Conservation (phyloP, 1,140 invertebrate species). For the Laupala kohalensis region DNA sequence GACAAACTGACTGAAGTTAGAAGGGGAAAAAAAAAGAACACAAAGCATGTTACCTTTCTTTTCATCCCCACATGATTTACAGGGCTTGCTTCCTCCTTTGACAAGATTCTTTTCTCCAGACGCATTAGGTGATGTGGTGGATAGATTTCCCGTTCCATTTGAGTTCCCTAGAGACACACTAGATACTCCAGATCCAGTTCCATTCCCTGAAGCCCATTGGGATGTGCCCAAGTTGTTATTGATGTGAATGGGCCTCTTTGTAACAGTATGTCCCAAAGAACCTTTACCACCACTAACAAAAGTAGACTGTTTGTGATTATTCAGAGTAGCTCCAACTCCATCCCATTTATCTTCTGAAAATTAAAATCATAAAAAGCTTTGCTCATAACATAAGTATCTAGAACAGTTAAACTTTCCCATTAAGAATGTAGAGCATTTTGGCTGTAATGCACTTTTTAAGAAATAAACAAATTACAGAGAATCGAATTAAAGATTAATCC, state of each 20-base stretch:
- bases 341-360: neutral
- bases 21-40: too few relatives aligned
- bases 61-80: constrained; percentile 14
- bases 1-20: too few relatives aligned
- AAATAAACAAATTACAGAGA: too few relatives aligned
- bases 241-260: constrained; percentile 24
- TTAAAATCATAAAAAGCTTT: too few relatives aligned
- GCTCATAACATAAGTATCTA: too few relatives aligned
- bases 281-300: constrained; percentile 1
- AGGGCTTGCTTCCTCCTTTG: constrained; percentile 14
- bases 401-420: too few relatives aligned
- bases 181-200: neutral
- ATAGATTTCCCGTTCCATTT: neutral
- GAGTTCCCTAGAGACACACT: neutral
- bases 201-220: neutral
- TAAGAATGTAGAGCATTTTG: too few relatives aligned
- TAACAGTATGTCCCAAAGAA: neutral
- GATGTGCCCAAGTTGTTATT: constrained; percentile 32
- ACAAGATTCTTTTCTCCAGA: constrained; percentile 17
- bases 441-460: too few relatives aligned
- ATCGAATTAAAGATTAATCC: too few relatives aligned
- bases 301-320: constrained; percentile 17
- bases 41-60: constrained; percentile 17
- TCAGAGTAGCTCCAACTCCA: constrained; percentile 13
- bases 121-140: neutral